Conservation (phyloP, 2,113 vertebrate species). For the Globicephala melas region DNA sequence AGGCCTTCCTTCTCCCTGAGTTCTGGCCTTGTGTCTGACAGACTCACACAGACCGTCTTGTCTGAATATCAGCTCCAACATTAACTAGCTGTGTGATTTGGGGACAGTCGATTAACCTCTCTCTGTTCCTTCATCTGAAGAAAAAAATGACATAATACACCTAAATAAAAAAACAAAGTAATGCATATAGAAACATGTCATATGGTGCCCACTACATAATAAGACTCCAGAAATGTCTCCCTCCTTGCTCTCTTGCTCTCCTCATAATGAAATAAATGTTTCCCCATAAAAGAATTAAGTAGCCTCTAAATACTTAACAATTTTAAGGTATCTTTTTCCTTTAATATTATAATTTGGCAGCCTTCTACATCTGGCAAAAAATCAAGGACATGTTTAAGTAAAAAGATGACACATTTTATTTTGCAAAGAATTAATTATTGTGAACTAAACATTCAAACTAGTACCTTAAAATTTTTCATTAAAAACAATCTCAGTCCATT, state of each 20-base stretch:
- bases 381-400: constrained; percentile 32
- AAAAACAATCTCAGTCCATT: background rate
- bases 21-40: background rate
- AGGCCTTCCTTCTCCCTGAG: background rate
- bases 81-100: background rate
- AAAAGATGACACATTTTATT: constrained; percentile 10
- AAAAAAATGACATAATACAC: background rate
- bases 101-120: background rate
- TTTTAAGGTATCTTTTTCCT: background rate
- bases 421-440: constrained; percentile 41
- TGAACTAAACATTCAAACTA: background rate
- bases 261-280: background rate
- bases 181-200: background rate
- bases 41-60: background rate
- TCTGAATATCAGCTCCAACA: background rate
- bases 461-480: constrained; percentile 45
- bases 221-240: background rate
- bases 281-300: background rate
- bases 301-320: background rate
- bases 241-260: background rate
- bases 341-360: background rate
- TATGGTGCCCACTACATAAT: background rate
- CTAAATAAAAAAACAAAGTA: background rate
- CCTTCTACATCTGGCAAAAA: background rate
- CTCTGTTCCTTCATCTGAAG: background rate